Percentiles rank a stretch among this genome's conserved stretches.
phyloP scores from a whole-genome alignment of 2,888 invertebrate genomes.

The Leistus spinibarbis region DNA sequence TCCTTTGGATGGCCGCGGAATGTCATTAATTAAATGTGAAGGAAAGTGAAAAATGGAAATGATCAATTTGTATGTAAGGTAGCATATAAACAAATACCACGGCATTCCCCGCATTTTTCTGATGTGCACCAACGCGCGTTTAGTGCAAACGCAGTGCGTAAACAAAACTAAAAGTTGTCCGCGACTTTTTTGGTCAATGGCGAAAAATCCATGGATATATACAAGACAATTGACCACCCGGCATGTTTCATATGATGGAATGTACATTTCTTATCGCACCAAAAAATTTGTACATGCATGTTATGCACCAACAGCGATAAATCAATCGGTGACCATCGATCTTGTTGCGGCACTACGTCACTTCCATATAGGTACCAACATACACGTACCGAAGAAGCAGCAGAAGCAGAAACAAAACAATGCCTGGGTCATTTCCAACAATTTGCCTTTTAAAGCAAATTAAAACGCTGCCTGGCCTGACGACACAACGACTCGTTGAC shows the following conservation, averaged over 20 bases:
- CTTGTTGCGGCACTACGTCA: neutral
- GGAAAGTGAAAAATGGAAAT: neutral
- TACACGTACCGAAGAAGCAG: neutral
- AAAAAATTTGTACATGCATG: constrained; percentile 29
- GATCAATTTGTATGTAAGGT: neutral
- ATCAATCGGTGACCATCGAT: neutral
- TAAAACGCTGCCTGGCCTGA: neutral
- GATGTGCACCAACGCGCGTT: neutral
- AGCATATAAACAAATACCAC: neutral
- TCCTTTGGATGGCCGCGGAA: neutral
- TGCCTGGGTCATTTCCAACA: neutral
- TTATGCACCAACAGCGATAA: neutral
- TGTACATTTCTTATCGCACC: constrained; percentile 26
- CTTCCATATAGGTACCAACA: neutral
- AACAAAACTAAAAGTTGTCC: neutral
- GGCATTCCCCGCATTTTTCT: neutral
- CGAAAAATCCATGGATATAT: neutral
- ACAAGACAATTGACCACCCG: constrained; percentile 38
- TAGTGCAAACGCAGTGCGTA: neutral
- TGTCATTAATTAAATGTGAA: neutral
- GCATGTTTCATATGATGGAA: constrained; percentile 8
- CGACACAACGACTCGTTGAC: neutral
- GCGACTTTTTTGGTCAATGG: constrained; percentile 41
- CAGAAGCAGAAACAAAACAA: neutral
- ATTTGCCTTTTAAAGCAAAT: neutral